Conservation (phyloP, 2,888 invertebrate genomes). For the Rosalia funebris region DNA sequence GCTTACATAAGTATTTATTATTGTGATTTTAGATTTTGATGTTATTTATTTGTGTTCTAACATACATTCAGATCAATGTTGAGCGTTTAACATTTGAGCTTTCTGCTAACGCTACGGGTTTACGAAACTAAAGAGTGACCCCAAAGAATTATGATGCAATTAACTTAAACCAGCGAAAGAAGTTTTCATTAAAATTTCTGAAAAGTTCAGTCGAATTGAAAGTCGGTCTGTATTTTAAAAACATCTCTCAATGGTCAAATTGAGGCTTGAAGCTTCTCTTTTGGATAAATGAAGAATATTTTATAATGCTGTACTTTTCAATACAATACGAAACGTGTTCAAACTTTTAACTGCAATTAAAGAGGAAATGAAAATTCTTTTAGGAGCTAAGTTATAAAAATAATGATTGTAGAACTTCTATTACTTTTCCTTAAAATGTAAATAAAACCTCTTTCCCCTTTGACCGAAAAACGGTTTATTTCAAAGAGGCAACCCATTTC, state of each 20-base stretch:
- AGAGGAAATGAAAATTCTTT: constrained; percentile 50
- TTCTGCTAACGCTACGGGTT: not conserved
- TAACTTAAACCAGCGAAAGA: constrained; percentile 56
- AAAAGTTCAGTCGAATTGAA: constrained; percentile 51
- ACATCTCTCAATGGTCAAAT: constrained; percentile 51
- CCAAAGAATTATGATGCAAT: constrained; percentile 52
- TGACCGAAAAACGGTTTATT: constrained; percentile 5
- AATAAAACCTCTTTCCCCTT: not conserved
- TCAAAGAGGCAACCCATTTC: not conserved
- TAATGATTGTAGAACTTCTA: constrained; percentile 42
- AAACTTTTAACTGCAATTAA: constrained; percentile 52
- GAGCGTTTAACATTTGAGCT: not conserved
- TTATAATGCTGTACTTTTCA: constrained; percentile 49
- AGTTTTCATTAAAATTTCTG: constrained; percentile 56
- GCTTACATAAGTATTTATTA: too few relatives aligned
- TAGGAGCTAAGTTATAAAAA: constrained; percentile 40
- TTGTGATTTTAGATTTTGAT: too few relatives aligned
- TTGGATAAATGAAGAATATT: constrained; percentile 47
- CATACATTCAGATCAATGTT: not conserved
- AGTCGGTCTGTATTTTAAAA: constrained; percentile 51
- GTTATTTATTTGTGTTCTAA: too few relatives aligned
- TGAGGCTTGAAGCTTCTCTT: constrained; percentile 45
- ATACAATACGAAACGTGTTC: constrained; percentile 49
- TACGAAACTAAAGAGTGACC: constrained; percentile 15
- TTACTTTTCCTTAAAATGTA: constrained; percentile 27